These are phyloP conservation scores for Lamellibrachia luymesi DNA, from an alignment of 1,140 invertebrate genomes.

Conservation along the genomic window DNA sequence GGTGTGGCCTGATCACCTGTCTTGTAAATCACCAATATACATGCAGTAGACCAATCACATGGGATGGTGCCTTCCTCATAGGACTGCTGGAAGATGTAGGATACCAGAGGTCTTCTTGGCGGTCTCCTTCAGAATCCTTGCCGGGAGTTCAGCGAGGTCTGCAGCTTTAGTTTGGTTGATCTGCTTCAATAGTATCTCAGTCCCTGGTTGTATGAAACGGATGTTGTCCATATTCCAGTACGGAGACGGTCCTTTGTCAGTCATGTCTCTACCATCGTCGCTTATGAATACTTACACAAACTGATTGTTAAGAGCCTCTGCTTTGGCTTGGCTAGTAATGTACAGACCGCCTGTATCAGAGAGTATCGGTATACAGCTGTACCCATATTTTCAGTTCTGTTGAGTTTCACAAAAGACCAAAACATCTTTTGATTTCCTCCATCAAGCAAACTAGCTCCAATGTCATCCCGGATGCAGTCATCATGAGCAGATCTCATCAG, in stretches of 20 bases:
- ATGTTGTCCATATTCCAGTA: neutral
- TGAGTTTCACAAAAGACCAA: slow-evolving; percentile 14
- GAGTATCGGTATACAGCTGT: neutral
- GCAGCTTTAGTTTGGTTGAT: slow-evolving; percentile 9
- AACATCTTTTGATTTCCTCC: neutral
- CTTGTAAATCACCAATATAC: no score
- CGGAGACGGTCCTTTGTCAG: no score
- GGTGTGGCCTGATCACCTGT: no score
- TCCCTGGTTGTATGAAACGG: neutral
- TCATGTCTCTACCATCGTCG: neutral
- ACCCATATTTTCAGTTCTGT: slow-evolving; percentile 8
- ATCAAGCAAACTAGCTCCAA: slow-evolving; percentile 9
- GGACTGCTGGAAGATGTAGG: no score
- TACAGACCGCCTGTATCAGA: neutral
- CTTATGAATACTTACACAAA: neutral
- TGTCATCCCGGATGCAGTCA: neutral
- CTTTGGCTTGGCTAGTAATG: neutral
- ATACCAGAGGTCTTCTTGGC: neutral
- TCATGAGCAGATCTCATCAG: slow-evolving; percentile 13
- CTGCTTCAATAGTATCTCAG: neutral
- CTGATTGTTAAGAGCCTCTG: slow-evolving; percentile 1
- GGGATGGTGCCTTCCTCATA: no score
- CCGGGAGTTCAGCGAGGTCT: neutral
- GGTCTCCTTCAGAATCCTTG: no score
- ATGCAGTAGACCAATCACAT: neutral